Evolutionary conservation across 2,888 invertebrate genomes (phyloP).

Genomic region (Rambutsinella grinnellia): DNA sequence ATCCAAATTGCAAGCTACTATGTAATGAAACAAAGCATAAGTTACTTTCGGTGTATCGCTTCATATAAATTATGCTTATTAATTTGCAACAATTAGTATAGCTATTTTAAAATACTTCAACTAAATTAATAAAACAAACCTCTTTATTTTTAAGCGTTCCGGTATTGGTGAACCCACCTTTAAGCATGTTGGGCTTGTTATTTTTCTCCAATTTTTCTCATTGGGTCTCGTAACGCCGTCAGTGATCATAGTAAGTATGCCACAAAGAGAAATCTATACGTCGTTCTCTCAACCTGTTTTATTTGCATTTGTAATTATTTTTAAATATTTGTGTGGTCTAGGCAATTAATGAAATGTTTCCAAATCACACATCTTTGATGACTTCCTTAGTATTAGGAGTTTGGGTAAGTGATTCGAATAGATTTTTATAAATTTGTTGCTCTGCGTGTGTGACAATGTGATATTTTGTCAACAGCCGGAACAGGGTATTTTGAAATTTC

Average conservation of each 20-base stretch:
- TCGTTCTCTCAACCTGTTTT: too few species aligned
- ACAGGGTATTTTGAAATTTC: constrained; percentile 95
- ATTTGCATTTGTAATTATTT: constrained; percentile 12
- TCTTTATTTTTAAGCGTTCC: constrained; percentile 76
- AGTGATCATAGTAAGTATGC: constrained; percentile 83
- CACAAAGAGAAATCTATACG: neutral
- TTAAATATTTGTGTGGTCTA: constrained; percentile 67
- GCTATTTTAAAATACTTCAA: too few species aligned
- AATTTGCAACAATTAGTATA: too few species aligned
- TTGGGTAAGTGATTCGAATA: constrained; percentile 74
- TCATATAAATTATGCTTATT: too few species aligned
- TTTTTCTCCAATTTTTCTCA: constrained; percentile 99
- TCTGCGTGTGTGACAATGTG: too few species aligned
- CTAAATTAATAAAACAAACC: constrained; percentile 6
- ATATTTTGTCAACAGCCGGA: too few species aligned
- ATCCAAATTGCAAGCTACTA: too few species aligned
- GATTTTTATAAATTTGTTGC: constrained; percentile 15
- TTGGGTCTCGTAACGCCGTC: constrained; percentile 99
- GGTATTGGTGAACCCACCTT: constrained; percentile 96
- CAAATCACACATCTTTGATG: constrained; percentile 99
- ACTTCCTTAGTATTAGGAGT: constrained; percentile 99
- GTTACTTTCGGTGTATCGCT: too few species aligned
- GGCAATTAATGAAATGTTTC: constrained; percentile 97
- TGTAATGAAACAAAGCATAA: neutral
- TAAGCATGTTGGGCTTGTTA: constrained; percentile 98